These are phyloP conservation scores for Nyctibius bracteatus DNA, from an alignment of 2,113 vertebrate species.

Conservation along the genomic window DNA sequence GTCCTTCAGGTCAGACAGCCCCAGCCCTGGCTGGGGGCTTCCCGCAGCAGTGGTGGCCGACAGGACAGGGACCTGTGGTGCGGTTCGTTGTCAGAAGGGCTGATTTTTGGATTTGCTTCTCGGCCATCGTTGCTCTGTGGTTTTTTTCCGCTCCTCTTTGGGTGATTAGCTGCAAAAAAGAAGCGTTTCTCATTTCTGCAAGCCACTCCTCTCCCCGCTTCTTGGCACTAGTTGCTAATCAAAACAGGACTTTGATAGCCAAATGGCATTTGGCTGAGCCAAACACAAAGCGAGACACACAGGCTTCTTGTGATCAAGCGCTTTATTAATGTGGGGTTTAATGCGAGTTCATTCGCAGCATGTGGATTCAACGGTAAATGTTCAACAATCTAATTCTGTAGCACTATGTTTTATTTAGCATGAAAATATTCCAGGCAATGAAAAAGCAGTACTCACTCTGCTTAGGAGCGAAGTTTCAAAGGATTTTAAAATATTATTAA, in stretches of 20 bases:
- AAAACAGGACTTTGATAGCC: slow-evolving; percentile 57
- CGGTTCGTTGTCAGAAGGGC: background rate
- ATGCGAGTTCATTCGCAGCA: background rate
- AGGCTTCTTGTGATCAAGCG: slow-evolving; percentile 12
- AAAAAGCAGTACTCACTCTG: background rate
- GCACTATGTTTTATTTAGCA: slow-evolving; percentile 40
- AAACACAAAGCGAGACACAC: slow-evolving; percentile 5
- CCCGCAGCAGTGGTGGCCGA: background rate
- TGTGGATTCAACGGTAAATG: background rate
- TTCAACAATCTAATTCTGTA: background rate
- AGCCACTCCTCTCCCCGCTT: slow-evolving; percentile 24
- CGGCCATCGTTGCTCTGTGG: background rate
- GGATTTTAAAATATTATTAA: background rate
- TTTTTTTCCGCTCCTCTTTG: background rate
- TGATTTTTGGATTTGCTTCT: background rate
- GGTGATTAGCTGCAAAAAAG: slow-evolving; percentile 13
- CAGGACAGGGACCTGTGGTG: background rate
- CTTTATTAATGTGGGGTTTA: slow-evolving; percentile 51
- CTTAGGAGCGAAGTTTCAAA: background rate
- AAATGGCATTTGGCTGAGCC: slow-evolving; percentile 51
- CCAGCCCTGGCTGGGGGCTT: background rate
- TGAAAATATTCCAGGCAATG: background rate
- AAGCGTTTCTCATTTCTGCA: background rate
- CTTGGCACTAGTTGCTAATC: slow-evolving; percentile 53
- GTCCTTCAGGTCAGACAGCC: background rate